Conservation (phyloP, 1,140 invertebrate species). For the Caenorhabditis latens region DNA sequence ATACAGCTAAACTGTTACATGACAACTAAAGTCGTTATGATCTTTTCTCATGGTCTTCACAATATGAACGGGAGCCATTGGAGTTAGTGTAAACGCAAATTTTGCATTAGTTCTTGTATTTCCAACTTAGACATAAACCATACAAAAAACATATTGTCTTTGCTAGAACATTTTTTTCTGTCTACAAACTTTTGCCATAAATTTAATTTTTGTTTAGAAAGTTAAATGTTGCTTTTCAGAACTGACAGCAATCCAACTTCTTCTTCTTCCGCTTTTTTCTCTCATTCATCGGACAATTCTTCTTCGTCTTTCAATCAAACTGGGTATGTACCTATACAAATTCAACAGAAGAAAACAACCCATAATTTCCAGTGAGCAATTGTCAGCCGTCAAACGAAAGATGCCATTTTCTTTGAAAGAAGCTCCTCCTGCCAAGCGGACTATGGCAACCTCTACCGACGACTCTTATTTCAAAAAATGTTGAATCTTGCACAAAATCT, state of each 20-base stretch:
- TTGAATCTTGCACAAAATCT: not conserved
- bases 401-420: not conserved
- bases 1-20: too few relatives aligned
- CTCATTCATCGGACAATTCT: not conserved
- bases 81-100: too few relatives aligned
- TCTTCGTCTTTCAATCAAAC: not conserved
- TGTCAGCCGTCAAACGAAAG: not conserved
- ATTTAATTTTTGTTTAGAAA: not conserved
- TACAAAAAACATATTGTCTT: too few relatives aligned
- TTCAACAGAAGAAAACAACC: not conserved
- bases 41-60: too few relatives aligned
- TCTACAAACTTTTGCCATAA: not conserved
- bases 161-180: too few relatives aligned
- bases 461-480: not conserved
- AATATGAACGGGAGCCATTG: too few relatives aligned
- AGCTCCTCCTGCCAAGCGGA: not conserved
- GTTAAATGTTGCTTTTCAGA: not conserved
- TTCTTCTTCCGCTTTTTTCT: not conserved
- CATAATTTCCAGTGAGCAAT: not conserved
- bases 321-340: not conserved
- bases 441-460: conserved; percentile 30
- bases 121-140: too few relatives aligned
- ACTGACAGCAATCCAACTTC: not conserved
- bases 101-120: too few relatives aligned
- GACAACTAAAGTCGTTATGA: too few relatives aligned